Conservation (phyloP, 2,797 vertebrate species). For the Pseudopleuronectes americanus region DNA sequence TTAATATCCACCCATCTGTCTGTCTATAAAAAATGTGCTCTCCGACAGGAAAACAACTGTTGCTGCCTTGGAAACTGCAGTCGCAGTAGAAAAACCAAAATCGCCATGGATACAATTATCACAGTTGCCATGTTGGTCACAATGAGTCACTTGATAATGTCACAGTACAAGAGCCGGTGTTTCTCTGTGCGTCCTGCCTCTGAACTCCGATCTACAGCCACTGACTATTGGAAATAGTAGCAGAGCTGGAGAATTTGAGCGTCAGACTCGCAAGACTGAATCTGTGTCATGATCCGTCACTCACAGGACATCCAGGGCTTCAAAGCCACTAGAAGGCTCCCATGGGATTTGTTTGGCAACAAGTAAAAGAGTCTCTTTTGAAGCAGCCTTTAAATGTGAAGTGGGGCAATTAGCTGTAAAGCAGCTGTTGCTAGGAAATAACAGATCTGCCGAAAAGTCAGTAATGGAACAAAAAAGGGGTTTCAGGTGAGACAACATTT, state of each 20-base stretch:
- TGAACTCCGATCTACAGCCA: conserved; percentile 6
- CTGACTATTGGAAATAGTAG: conserved; percentile 15
- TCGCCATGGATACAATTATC: conserved; percentile 59
- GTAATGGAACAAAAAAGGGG: conserved; percentile 7
- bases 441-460: conserved; percentile 10
- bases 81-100: conserved; percentile 27
- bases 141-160: conserved; percentile 31
- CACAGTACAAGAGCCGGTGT: conserved; percentile 6
- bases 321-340: conserved; percentile 34
- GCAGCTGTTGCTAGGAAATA: conserved; percentile 32
- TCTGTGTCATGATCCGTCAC: conserved; percentile 45
- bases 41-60: conserved; percentile 32
- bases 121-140: conserved; percentile 35
- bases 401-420: conserved; percentile 27
- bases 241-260: not conserved
- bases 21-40: not conserved
- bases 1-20: too few relatives aligned
- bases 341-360: conserved; percentile 43
- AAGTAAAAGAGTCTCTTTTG: conserved; percentile 38
- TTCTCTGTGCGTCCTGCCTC: conserved; percentile 6
- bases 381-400: conserved; percentile 26
- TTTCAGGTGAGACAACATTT: conserved; percentile 13
- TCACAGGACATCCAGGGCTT: conserved; percentile 28
- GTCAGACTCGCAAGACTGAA: conserved; percentile 17
- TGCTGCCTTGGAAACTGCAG: conserved; percentile 58